Percentiles rank a stretch among this genome's conserved stretches.
phyloP scores from a whole-genome alignment of 2,888 invertebrate genomes.

The Polyploca ridens region DNA sequence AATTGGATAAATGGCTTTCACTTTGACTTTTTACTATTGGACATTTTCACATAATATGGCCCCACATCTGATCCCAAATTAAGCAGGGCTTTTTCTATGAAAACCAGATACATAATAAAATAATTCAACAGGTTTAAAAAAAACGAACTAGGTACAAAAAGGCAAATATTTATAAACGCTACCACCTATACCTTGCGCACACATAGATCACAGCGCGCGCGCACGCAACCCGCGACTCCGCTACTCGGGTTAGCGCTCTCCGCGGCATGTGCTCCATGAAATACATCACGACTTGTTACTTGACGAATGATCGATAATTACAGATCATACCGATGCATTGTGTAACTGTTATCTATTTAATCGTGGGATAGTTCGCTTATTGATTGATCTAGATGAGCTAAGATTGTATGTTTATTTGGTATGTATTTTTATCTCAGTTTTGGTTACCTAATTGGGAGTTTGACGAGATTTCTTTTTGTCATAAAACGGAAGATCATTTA shows the following conservation, averaged over 20 bases:
- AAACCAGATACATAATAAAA: no score
- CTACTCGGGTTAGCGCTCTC: conserved; percentile 32
- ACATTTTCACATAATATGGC: no score
- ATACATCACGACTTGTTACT: not conserved
- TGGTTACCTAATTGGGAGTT: no score
- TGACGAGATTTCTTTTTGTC: no score
- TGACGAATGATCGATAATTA: conserved; percentile 5
- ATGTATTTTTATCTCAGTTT: not conserved
- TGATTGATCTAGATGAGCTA: not conserved
- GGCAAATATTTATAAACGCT: not conserved
- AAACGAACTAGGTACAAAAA: no score
- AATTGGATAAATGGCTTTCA: no score
- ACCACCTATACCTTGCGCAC: not conserved
- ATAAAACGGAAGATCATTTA: no score
- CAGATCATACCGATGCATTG: not conserved
- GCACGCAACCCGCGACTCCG: conserved; percentile 26
- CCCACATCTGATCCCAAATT: no score
- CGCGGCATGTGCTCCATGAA: conserved; percentile 27
- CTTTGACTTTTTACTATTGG: no score
- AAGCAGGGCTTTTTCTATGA: no score
- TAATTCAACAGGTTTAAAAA: no score
- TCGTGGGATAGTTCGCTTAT: conserved; percentile 5
- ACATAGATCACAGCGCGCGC: conserved; percentile 22
- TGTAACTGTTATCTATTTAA: not conserved
- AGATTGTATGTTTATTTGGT: not conserved